phyloP scores from a whole-genome alignment of 2,797 vertebrate species.

The Monodelphis domestica region DNA sequence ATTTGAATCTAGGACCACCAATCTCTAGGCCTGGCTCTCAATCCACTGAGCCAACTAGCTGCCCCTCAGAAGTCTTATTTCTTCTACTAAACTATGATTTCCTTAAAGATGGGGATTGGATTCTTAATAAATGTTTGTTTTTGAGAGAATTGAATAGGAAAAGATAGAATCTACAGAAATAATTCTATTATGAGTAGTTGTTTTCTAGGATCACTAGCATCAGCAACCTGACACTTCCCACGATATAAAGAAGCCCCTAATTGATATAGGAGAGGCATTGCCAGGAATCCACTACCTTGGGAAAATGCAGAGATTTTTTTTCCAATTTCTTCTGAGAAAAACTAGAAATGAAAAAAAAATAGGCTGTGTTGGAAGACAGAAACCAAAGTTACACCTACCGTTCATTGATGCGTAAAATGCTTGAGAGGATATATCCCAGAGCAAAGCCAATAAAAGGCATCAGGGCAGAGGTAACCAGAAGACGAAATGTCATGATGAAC shows the following conservation, averaged over 20 bases:
- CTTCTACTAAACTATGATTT: background rate
- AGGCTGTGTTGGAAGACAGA: background rate
- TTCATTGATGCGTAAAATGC: constrained; percentile 83
- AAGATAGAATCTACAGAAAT: background rate
- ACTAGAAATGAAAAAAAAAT: background rate
- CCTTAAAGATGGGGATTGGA: background rate
- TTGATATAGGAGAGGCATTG: background rate
- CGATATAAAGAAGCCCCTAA: background rate
- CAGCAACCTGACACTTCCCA: background rate
- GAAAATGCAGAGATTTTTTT: background rate
- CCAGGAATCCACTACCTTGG: constrained; percentile 14
- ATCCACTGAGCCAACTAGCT: too few relatives aligned
- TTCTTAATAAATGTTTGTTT: background rate
- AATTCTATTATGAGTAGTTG: background rate
- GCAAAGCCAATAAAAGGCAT: constrained; percentile 89
- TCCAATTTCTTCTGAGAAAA: background rate
- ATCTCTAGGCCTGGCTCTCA: too few relatives aligned
- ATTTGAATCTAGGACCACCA: too few relatives aligned
- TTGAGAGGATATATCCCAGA: constrained; percentile 87
- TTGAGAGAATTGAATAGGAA: constrained; percentile 3
- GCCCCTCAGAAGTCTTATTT: too few relatives aligned
- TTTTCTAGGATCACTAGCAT: background rate
- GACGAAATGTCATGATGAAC: constrained; percentile 82
- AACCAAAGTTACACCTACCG: constrained; percentile 81
- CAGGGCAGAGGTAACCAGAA: constrained; percentile 85